Evolutionary conservation across 2,888 invertebrate genomes (phyloP), one percentile per base, ranked within the genome.

Genomic region (Villa cingulata): DNA sequence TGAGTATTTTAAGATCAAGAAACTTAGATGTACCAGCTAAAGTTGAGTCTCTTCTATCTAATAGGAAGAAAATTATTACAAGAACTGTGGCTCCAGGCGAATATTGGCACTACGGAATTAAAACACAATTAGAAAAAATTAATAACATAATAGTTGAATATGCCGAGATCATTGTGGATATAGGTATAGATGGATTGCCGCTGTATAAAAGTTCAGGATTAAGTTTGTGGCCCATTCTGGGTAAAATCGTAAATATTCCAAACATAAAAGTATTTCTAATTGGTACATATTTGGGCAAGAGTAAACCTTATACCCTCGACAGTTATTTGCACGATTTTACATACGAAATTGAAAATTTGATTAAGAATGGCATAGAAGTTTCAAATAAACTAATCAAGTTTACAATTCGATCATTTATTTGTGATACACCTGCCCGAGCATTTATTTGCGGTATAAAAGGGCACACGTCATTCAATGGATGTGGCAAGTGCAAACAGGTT

Each of bases 141-240:
- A 14, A 1, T 34, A 37, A 46, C 38, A 36, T 23, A 16, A 5
- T 36, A 16, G 15, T 15, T 19, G 19, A 43, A 9, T 18, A 12
- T 19, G 18, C 32, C 12, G 38, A 41, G 32, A 17, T 46, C 23
- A 32, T 39, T 37, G 14, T 50, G 9, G 46, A 45, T 40, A 41
- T 49, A 29, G 45, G 49, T 3, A 37, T 49, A n/a, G 45, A 49
- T 29, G 45, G 45, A 9, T 34, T 49, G 14, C 49, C 45, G 3
- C 36, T 49, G 12, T 48, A 16, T 41, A 49, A 45, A 20, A 41
- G 41, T 38, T 46, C 45, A 9, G 14, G 15, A 15, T 15, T 38
- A 37, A 45, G 18, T 12, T 37, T 49, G 23, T 49, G 49, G 49
- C 41, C 41, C n/a, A 45, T 45, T 12, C 10, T 49, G n/a, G 49